These are phyloP conservation scores for Salminus brasiliensis DNA, from an alignment of 2,113 vertebrate species.

Conservation along the genomic window DNA sequence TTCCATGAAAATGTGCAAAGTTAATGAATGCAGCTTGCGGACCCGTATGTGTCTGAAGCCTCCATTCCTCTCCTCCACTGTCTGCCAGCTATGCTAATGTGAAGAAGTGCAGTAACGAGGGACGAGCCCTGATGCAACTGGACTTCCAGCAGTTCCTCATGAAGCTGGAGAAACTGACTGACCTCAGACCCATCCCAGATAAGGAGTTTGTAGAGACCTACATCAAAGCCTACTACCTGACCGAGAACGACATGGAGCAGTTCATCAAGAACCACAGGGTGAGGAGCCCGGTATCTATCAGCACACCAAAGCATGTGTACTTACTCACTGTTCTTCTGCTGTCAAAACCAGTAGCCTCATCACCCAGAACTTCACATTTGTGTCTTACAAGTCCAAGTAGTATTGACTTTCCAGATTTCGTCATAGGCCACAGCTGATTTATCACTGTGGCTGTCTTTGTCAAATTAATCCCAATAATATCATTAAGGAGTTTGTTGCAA, in stretches of 20 bases:
- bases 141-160: conserved; percentile 99
- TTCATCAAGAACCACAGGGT: conserved; percentile 99
- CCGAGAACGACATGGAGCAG: conserved; percentile 97
- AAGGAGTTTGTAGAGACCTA: conserved; percentile 99
- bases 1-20: neutral
- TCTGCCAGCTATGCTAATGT: conserved; percentile 90
- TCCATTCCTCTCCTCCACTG: conserved; percentile 17
- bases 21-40: conserved; percentile 11
- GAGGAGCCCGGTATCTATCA: conserved; percentile 53
- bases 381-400: neutral
- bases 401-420: neutral
- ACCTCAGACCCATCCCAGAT: conserved; percentile 96
- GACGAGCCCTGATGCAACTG: conserved; percentile 97
- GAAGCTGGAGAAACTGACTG: conserved; percentile 97
- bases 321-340: neutral
- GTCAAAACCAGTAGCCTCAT: neutral
- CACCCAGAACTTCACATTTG: neutral
- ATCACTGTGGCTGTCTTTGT: neutral
- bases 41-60: conserved; percentile 5
- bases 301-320: neutral
- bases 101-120: conserved; percentile 98
- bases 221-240: conserved; percentile 98
- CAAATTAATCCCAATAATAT: neutral
- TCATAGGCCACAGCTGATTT: neutral
- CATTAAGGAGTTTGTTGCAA: neutral